These are phyloP conservation scores for Conus betulinus DNA, from an alignment of 1,140 invertebrate species.

Conservation along the genomic window DNA sequence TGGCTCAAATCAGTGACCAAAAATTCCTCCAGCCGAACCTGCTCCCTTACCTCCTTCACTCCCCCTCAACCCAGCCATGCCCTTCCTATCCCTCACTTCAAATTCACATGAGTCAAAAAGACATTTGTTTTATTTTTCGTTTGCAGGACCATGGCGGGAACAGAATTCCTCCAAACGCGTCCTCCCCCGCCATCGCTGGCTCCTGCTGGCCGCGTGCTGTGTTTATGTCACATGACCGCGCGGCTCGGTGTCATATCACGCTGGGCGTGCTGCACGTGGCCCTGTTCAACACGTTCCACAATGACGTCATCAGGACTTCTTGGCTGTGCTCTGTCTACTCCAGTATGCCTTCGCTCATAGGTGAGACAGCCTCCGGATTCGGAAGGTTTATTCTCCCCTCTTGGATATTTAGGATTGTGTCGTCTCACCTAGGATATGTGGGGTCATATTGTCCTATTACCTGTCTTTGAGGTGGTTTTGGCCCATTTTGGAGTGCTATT, in stretches of 20 bases:
- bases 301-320: conserved; percentile 18
- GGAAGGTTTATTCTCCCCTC: too few species aligned
- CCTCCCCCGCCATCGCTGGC: neutral
- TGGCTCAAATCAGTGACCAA: too few species aligned
- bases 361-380: neutral
- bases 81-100: too few species aligned
- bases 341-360: conserved; percentile 25
- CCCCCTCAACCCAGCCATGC: too few species aligned
- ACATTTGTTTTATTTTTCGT: neutral
- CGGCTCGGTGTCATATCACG: neutral
- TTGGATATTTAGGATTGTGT: too few species aligned
- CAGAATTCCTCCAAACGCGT: too few species aligned
- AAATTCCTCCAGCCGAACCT: neutral
- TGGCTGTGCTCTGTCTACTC: conserved; percentile 41
- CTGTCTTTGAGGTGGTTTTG: too few species aligned
- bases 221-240: conserved; percentile 14
- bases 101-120: too few species aligned
- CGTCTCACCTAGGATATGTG: too few species aligned
- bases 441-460: too few species aligned
- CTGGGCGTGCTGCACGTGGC: conserved; percentile 40
- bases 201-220: conserved; percentile 17
- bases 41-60: neutral
- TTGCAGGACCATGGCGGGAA: too few species aligned
- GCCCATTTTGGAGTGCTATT: too few species aligned
- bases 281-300: conserved; percentile 25